Evolutionary conservation across 1,140 invertebrate genomes (phyloP), one percentile per base, ranked within the genome.

Genomic region (Ericerus pela): DNA sequence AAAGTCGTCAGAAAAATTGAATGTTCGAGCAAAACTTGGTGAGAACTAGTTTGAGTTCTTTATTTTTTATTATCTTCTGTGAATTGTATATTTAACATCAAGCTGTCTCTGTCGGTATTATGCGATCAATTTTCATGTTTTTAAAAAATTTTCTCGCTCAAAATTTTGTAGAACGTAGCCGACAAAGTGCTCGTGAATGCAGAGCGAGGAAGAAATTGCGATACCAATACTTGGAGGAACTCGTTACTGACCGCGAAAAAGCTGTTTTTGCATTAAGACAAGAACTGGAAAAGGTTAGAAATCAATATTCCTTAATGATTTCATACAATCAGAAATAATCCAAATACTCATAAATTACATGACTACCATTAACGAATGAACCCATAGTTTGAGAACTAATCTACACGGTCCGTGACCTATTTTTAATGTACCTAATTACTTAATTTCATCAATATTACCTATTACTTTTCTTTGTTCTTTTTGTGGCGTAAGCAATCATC

Each of bases 181-280:
- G 93, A 60, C 93, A 97, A 75, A 95, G 90, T 75, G 94, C 94
- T 59, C 77, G 93, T 63, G 94, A 97, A 75, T 98, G 93, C 70
- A 79, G 94, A 61, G 93, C 93, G 31, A 76, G 94, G 36, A 98
- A 98, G 73, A 97, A 98, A 67, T 76, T 97, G 36, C 78, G 94
- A 24, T 96, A 96, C 70, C 93, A 98, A 70, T 97, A 98, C 70
- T 75, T 98, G 54, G 94, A 97, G 70, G 94, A 98, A 69, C 71
- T 97, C 52, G 93, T 97, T 1, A 76, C 84, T 1, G 88, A 94
- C 69, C 74, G 93, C 58, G 94, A 97, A 69, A 88, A 92, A 63
- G 88, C 93, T n/a, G 91, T 96, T 2, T 74, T 94, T 61, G 77
- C 83, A 6, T 72, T 98, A 14, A 76, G 88, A 61, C 82, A 88